Evolutionary conservation across 2,797 vertebrate genomes (phyloP).

Genomic region (Ataeniobius toweri): DNA sequence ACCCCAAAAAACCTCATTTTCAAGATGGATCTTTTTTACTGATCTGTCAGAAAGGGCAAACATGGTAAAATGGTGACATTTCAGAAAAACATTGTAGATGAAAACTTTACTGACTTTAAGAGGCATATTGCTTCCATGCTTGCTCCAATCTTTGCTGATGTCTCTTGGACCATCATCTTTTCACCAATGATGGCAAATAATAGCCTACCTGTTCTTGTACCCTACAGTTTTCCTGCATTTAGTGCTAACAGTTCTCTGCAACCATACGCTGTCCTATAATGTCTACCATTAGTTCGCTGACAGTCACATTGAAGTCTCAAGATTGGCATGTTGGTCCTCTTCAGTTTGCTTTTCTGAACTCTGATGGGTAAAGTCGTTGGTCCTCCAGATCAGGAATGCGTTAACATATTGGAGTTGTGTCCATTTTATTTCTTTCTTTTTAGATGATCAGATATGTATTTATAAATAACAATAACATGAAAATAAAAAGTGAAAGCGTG

Average conservation of each 20-base stretch:
- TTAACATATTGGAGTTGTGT: background rate
- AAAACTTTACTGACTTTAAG: background rate
- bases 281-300: constrained; percentile 6
- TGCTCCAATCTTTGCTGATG: background rate
- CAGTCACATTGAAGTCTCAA: background rate
- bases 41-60: background rate
- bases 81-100: background rate
- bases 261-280: constrained; percentile 4
- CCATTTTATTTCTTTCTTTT: background rate
- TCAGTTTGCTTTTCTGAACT: background rate
- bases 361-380: background rate
- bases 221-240: constrained; percentile 5
- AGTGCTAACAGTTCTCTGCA: background rate
- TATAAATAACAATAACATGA: background rate
- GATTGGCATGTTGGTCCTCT: background rate
- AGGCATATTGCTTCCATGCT: background rate
- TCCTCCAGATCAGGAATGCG: background rate
- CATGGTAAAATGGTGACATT: background rate
- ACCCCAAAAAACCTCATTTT: background rate
- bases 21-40: background rate
- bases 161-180: background rate
- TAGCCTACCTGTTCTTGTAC: background rate
- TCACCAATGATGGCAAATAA: background rate
- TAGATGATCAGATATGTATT: background rate
- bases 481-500: background rate